Evolutionary conservation across 2,113 vertebrate species (phyloP), one percentile per base, ranked within the genome.

Genomic region (Pluvialis apricaria): DNA sequence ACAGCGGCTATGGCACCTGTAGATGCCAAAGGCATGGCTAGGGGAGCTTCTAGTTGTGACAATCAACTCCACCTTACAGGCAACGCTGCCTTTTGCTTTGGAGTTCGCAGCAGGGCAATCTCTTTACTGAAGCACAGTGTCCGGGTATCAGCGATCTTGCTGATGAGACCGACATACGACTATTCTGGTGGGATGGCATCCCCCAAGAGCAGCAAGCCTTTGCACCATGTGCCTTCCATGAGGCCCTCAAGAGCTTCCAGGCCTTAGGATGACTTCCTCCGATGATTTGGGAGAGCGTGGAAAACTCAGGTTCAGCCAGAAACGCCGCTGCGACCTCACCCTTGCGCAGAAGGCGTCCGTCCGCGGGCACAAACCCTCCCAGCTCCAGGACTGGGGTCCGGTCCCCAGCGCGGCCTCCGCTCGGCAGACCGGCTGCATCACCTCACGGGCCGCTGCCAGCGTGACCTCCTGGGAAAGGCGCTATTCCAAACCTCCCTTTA

Each of bases 131-230:
- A 24, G 36, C 42, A 7, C 4, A 4, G 36, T 4, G 3, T 26
- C 0, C 10, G 15, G 5, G 2, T 1, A 11, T 3, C 34, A 2
- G 22, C 1, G 68, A 31, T 4, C 3, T 17, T 8, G 25, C n/a
- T 5, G 64, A 21, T 1, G 26, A 32, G n/a, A 10, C 29, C 1
- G 4, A 38, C 10, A 7, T 3, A 7, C 2, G 20, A 1, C 42
- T 10, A 3, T 6, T 5, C n/a, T 1, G 7, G 25, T 2, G 64
- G 57, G 62, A 42, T 6, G 2, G 42, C 64, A 11, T 2, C 54
- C n/a, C 38, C 7, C 31, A 16, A 16, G 10, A 6, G 69, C 77
- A 51, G n/a, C 80, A 13, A 68, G 15, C 22, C 57, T 8, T 5
- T 8, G 55, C 55, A 47, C 36, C 45, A 4, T 4, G 14, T 1